Conservation (phyloP, 2,113 vertebrate species). For the Saimiri boliviensis region DNA sequence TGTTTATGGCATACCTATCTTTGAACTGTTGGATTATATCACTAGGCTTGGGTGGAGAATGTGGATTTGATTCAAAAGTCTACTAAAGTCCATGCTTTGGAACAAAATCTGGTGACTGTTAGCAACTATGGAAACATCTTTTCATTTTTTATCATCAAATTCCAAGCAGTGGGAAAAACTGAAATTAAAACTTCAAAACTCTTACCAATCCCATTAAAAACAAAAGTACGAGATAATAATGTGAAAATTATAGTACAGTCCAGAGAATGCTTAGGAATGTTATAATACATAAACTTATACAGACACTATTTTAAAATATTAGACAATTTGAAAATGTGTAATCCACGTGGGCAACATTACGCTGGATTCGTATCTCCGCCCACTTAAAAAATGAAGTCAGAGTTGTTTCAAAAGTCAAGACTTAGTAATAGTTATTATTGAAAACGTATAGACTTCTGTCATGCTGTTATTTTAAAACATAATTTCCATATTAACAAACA, state of each 20-base stretch:
- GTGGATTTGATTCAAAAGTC: slow-evolving; percentile 77
- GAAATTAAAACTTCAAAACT: slow-evolving; percentile 73
- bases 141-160: slow-evolving; percentile 60
- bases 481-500: not conserved
- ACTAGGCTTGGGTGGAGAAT: slow-evolving; percentile 57
- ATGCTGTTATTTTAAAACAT: not conserved
- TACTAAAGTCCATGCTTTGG: slow-evolving; percentile 62
- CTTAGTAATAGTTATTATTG: not conserved
- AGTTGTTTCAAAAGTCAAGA: slow-evolving; percentile 26
- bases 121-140: slow-evolving; percentile 71
- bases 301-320: slow-evolving; percentile 60
- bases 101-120: slow-evolving; percentile 70
- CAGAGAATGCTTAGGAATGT: slow-evolving; percentile 47
- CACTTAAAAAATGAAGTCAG: slow-evolving; percentile 35
- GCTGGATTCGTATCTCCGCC: not conserved
- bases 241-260: slow-evolving; percentile 49
- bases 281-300: slow-evolving; percentile 32
- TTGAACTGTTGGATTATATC: slow-evolving; percentile 73
- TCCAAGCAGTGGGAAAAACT: slow-evolving; percentile 65
- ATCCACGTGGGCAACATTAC: not conserved
- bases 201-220: slow-evolving; percentile 72
- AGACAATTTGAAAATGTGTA: slow-evolving; percentile 41
- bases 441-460: not conserved
- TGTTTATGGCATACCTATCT: slow-evolving; percentile 78
- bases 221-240: slow-evolving; percentile 69